Evolutionary conservation across 2,888 invertebrate genomes (phyloP).

Genomic region (Apamea monoglypha): DNA sequence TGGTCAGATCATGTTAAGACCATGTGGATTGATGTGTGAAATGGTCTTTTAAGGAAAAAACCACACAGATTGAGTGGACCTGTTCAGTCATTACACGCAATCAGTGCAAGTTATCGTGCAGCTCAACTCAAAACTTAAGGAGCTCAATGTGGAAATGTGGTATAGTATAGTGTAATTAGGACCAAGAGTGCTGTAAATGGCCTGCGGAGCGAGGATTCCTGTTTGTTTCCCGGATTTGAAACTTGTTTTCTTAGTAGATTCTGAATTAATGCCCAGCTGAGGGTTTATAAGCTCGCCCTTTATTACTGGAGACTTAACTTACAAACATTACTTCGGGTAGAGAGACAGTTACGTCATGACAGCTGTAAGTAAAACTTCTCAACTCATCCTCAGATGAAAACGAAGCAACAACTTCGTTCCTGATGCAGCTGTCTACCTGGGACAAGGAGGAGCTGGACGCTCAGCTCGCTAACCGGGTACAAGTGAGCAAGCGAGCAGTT

Average conservation of each 20-base stretch:
- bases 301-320: background rate
- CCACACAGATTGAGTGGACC: too few species aligned
- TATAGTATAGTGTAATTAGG: background rate
- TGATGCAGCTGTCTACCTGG: conserved; percentile 99
- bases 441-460: conserved; percentile 99
- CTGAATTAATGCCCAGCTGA: background rate
- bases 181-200: background rate
- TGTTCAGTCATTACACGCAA: too few species aligned
- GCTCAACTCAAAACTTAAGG: background rate
- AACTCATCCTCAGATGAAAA: conserved; percentile 94
- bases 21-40: too few species aligned
- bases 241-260: background rate
- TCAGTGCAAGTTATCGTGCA: background rate
- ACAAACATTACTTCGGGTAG: background rate
- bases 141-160: background rate
- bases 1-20: too few species aligned
- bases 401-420: conserved; percentile 98
- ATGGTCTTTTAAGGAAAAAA: too few species aligned
- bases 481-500: conserved; percentile 98
- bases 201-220: background rate
- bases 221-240: background rate
- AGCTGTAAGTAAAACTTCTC: background rate
- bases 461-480: conserved; percentile 98
- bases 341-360: background rate
- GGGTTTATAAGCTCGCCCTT: background rate